Evolutionary conservation across 64 coral and sea anemone genomes (phyloP).

Genomic region (Anthopleura sola): DNA sequence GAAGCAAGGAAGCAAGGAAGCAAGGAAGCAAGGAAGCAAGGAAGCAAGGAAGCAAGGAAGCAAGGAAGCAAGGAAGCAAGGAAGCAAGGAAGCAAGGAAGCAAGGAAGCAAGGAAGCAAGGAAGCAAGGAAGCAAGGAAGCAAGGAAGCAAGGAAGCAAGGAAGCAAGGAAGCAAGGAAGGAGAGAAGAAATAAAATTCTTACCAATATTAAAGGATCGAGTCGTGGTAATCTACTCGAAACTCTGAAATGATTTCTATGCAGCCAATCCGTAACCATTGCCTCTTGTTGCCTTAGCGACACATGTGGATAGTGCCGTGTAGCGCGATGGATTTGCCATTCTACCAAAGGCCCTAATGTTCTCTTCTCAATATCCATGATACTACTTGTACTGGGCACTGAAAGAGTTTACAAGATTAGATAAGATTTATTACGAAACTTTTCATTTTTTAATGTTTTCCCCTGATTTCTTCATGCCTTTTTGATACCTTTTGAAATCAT

Average conservation of each 20-base stretch:
- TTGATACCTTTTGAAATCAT: too few relatives aligned
- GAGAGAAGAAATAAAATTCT: neutral
- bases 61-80: too few relatives aligned
- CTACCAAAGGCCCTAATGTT: conserved; percentile 31
- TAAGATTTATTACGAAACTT: neutral
- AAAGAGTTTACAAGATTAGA: neutral
- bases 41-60: too few relatives aligned
- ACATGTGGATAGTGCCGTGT: neutral
- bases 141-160: neutral
- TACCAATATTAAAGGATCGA: conserved; percentile 78
- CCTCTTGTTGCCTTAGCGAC: conserved; percentile 49
- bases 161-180: neutral
- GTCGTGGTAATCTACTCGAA: conserved; percentile 44
- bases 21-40: too few relatives aligned
- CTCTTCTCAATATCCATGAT: neutral
- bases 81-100: too few relatives aligned
- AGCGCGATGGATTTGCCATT: conserved; percentile 68
- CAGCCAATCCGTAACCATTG: conserved; percentile 64
- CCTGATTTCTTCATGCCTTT: too few relatives aligned
- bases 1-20: too few relatives aligned
- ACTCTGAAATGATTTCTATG: conserved; percentile 62
- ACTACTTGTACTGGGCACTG: neutral
- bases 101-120: too few relatives aligned
- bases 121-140: neutral
- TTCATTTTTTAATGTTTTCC: too few relatives aligned